Evolutionary conservation across 2,113 vertebrate species (phyloP), one percentile per base, ranked within the genome.

Genomic region (Ammodytes dubius): DNA sequence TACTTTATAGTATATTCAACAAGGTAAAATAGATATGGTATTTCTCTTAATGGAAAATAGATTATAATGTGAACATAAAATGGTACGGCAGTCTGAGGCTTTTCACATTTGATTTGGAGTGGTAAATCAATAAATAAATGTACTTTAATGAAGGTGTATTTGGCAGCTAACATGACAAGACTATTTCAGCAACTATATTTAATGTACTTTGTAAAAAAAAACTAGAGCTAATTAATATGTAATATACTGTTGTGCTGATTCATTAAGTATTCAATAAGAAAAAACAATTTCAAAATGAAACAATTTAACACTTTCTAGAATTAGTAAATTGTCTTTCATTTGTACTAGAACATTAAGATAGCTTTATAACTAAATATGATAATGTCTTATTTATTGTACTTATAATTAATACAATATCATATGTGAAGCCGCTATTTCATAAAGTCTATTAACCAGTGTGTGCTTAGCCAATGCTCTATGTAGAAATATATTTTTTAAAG

Each of bases 401-500:
- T 60, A 13, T 9, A 27, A 81, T 82, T 46, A 82, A 82, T 64
- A 61, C 71, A 69, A 68, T 46, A 68, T 80, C 46, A 42, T 64
- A 68, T 61, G 47, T 71, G 45, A 79, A 78, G 15, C 46, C 27
- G 65, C 1, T 70, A 14, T 58, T 81, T 85, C 14, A 58, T 59
- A 14, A 42, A 53, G 5, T 74, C 17, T 49, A 37, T 14, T 53
- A 88, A 35, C 63, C 40, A 65, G 42, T 69, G 54, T 84, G 77
- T 82, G 64, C 53, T 81, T 14, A 4, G 72, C n/a, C 49, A 68
- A 74, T 35, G 35, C 63, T 61, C 13, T 46, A 37, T 35, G 3
- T 50, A 84, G 82, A 46, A 80, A 85, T 87, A 78, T 27, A 87
- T 84, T 64, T n/a, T 63, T 66, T 58, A 59, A 8, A 37, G 0